Evolutionary conservation across 2,113 vertebrate species (phyloP).

Genomic region (Egretta garzetta): DNA sequence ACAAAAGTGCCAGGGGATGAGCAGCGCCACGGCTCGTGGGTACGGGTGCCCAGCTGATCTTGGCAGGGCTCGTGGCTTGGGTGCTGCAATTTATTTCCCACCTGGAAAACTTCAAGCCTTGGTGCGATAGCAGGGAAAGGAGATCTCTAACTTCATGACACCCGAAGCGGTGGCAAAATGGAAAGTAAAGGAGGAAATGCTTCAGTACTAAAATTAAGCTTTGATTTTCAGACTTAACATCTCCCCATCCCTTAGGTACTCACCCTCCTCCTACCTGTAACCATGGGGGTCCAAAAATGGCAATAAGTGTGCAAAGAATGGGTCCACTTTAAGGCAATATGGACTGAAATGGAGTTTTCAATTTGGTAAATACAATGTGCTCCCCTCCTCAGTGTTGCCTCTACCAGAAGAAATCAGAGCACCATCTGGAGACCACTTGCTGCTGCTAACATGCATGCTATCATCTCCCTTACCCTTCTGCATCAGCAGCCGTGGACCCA

Average conservation of each 20-base stretch:
- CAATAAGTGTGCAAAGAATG: background rate
- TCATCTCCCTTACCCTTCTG: background rate
- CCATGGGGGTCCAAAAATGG: rapidly evolving
- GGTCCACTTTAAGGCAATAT: rapidly evolving
- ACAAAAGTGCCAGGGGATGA: background rate
- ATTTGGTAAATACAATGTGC: background rate
- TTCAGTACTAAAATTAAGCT: background rate
- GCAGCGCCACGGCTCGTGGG: rapidly evolving
- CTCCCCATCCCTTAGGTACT: background rate
- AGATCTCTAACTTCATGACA: background rate
- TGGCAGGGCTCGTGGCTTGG: background rate
- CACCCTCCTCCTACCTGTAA: background rate
- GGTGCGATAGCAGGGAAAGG: background rate
- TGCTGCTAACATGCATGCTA: rapidly evolving
- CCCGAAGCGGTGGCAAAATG: background rate
- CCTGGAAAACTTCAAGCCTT: background rate
- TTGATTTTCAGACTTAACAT: background rate
- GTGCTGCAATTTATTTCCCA: background rate
- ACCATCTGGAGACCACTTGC: background rate
- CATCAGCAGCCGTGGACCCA: background rate
- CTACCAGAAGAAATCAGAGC: background rate
- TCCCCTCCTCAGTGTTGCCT: background rate
- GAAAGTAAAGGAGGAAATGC: background rate
- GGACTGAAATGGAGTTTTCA: background rate
- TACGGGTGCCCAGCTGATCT: rapidly evolving